phyloP scores from a whole-genome alignment of 2,888 invertebrate species.

The Lochmaea crataegi region DNA sequence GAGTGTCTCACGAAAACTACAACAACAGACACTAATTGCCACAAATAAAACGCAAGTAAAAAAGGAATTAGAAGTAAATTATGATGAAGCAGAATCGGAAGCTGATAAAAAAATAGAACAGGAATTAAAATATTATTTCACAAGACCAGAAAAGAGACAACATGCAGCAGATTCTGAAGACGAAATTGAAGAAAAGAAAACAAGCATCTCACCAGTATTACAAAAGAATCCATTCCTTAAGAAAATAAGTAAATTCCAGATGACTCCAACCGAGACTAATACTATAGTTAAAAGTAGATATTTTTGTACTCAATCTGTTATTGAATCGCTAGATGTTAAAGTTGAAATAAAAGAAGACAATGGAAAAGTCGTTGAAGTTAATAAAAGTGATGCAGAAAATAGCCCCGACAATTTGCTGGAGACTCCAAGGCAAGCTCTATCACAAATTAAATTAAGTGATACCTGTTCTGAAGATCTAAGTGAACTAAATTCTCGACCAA shows the following conservation, averaged over 20 bases:
- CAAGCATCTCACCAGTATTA: constrained; percentile 65
- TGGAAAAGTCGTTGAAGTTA: background rate
- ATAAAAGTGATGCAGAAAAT: constrained; percentile 20
- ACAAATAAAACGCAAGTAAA: constrained; percentile 8
- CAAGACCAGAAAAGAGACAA: constrained; percentile 20
- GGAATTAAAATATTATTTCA: constrained; percentile 45
- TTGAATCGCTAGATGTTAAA: background rate
- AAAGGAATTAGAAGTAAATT: constrained; percentile 21
- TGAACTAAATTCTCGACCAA: background rate
- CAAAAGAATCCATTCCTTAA: constrained; percentile 62
- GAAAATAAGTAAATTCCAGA: constrained; percentile 68
- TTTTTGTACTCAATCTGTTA: constrained; percentile 59
- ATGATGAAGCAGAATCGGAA: constrained; percentile 39
- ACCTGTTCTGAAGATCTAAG: background rate
- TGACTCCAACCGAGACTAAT: constrained; percentile 64
- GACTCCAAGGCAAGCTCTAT: constrained; percentile 11
- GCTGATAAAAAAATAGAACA: constrained; percentile 45
- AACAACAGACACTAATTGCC: constrained; percentile 38
- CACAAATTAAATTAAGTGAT: constrained; percentile 13
- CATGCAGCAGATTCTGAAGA: constrained; percentile 45
- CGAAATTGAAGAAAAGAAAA: constrained; percentile 44
- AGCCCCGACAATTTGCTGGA: constrained; percentile 22
- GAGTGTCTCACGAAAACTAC: constrained; percentile 41
- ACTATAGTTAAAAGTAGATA: constrained; percentile 71
- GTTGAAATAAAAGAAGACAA: background rate